Evolutionary conservation across 2,888 invertebrate genomes (phyloP).

Genomic region (Matsumyia berberina): DNA sequence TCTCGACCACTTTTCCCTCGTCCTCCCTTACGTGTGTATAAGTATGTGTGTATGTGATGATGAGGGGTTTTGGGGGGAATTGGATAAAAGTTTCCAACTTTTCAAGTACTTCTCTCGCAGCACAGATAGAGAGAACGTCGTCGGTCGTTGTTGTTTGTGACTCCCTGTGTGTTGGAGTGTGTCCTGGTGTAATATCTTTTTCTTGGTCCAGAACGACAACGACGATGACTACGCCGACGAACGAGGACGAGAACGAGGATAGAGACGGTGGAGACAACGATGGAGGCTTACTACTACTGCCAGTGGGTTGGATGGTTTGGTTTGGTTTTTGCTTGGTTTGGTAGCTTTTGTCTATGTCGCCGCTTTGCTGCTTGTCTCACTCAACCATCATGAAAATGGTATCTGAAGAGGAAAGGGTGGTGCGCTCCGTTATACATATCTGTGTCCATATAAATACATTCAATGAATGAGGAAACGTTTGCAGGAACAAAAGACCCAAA

Average conservation of each 20-base stretch:
- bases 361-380: constrained; percentile 53
- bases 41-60: constrained; percentile 1
- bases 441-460: constrained; percentile 53
- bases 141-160: constrained; percentile 42
- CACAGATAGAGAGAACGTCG: constrained; percentile 9
- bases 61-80: constrained; percentile 13
- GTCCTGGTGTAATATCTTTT: constrained; percentile 49
- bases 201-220: constrained; percentile 27
- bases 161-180: constrained; percentile 16
- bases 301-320: constrained; percentile 51
- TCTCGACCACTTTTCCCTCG: constrained; percentile 34
- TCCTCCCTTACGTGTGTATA: neutral
- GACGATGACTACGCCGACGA: neutral
- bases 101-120: constrained; percentile 52
- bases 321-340: constrained; percentile 58
- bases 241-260: constrained; percentile 2
- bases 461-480: constrained; percentile 68
- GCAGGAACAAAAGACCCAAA: constrained; percentile 58
- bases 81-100: constrained; percentile 67
- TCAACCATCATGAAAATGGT: constrained; percentile 43
- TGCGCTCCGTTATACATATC: constrained; percentile 20
- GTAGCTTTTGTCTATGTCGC: constrained; percentile 67
- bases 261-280: constrained; percentile 3
- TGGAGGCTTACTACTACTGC: constrained; percentile 23
- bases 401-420: constrained; percentile 22